Evolutionary conservation across 2,797 vertebrate genomes (phyloP).

Genomic region (Periparus ater): DNA sequence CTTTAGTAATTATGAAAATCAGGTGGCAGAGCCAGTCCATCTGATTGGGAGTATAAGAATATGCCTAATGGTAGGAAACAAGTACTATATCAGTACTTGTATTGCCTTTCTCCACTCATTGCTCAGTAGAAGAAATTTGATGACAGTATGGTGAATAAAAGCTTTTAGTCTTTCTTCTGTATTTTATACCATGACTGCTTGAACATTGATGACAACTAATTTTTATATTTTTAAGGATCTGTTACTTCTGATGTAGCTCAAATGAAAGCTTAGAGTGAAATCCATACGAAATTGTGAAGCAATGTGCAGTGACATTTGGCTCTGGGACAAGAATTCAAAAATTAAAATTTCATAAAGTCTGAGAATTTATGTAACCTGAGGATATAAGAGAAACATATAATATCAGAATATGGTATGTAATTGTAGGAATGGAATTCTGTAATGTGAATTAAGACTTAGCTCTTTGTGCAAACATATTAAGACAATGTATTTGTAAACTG

Average conservation of each 20-base stretch:
- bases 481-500: neutral
- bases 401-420: neutral
- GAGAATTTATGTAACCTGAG: neutral
- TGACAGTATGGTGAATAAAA: neutral
- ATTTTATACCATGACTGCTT: neutral
- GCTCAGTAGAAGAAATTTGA: neutral
- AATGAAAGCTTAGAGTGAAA: neutral
- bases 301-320: neutral
- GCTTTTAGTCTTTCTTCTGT: neutral
- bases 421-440: neutral
- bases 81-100: neutral
- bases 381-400: neutral
- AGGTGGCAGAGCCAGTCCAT: neutral
- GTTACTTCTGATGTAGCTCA: neutral
- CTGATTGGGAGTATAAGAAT: neutral
- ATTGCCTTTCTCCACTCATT: neutral
- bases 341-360: neutral
- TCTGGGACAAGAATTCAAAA: neutral
- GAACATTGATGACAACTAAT: neutral
- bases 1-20: neutral
- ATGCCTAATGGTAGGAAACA: neutral
- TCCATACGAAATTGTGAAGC: neutral
- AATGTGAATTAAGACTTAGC: neutral
- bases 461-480: neutral
- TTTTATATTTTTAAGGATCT: neutral